phyloP scores from a whole-genome alignment of 1,140 invertebrate genomes.

The Magallana gigas region DNA sequence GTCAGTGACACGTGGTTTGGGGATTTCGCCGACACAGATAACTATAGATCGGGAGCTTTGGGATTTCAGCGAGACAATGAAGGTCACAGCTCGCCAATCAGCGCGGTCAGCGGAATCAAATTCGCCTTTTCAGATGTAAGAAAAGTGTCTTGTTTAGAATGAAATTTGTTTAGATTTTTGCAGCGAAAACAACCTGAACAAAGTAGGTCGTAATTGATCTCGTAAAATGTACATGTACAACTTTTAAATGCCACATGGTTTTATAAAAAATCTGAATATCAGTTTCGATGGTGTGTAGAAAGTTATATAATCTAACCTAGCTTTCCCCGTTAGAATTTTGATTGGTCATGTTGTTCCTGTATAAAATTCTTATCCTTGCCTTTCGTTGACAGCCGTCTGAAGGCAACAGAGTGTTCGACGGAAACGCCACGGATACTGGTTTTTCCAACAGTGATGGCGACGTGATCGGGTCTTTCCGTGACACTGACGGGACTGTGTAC shows the following conservation, averaged over 20 bases:
- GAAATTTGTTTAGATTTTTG: no score
- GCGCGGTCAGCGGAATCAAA: slow-evolving; percentile 28
- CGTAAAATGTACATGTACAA: no score
- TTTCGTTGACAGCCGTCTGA: slow-evolving; percentile 21
- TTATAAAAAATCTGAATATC: no score
- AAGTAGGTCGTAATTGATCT: no score
- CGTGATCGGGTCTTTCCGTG: slow-evolving; percentile 42
- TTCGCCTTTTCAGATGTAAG: slow-evolving; percentile 47
- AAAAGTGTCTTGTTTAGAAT: no score
- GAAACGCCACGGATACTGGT: slow-evolving; percentile 33
- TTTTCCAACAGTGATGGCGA: slow-evolving; percentile 39
- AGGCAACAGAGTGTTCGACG: slow-evolving; percentile 51
- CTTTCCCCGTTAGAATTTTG: no score
- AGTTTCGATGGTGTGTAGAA: no score
- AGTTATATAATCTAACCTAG: no score
- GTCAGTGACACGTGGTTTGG: slow-evolving; percentile 43
- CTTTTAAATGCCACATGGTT: no score
- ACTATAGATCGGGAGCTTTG: slow-evolving; percentile 39
- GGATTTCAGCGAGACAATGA: slow-evolving; percentile 43
- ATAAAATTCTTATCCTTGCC: no score
- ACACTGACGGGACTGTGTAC: slow-evolving; percentile 47
- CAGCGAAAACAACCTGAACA: no score
- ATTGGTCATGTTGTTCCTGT: no score
- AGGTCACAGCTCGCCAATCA: neutral
- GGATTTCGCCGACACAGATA: slow-evolving; percentile 4